Evolutionary conservation across 2,797 vertebrate genomes (phyloP), one percentile per base, ranked within the genome.

Genomic region (Argyrosomus regius): DNA sequence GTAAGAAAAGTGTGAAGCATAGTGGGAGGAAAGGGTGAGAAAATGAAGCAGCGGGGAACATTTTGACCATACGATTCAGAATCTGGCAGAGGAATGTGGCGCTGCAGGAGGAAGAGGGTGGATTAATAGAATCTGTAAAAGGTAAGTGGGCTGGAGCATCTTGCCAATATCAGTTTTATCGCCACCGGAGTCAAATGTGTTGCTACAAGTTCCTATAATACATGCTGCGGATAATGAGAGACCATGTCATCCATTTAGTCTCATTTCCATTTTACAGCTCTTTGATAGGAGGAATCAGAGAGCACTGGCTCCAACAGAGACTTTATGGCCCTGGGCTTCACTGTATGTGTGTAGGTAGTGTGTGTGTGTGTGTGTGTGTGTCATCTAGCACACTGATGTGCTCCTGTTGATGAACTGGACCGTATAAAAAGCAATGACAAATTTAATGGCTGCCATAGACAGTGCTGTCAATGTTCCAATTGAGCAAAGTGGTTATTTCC

Each of bases 191-290:
- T 77, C 50, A 57, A 85, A 84, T 13, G 74, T 71, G 83, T 80
- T 75, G 72, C 81, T 73, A 66, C 77, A 87, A 87, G 82, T 82
- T 89, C 88, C 45, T 82, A 59, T 72, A 71, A 82, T 67, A 73
- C 79, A 84, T 54, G 72, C 75, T 8, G 28, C 3, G 24, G 82
- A 83, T 92, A 91, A 93, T 91, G 78, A 88, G 82, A 75, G 53
- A 84, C 76, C 57, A 31, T 86, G 84, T 91, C 89, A 91, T 86
- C 81, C 88, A 91, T 90, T 93, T 87, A 87, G 84, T 71, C 77
- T 89, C 75, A 93, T 94, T 92, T 93, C 86, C 85, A 92, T 93
- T 92, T 94, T 90, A 94, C 86, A 86, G 79, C 88, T 73, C 60
- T 89, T 83, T 93, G 90, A 94, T 89, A 81, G 86, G 70, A 73